Conservation (phyloP, 2,113 vertebrate genomes). For the Sciurus niger region DNA sequence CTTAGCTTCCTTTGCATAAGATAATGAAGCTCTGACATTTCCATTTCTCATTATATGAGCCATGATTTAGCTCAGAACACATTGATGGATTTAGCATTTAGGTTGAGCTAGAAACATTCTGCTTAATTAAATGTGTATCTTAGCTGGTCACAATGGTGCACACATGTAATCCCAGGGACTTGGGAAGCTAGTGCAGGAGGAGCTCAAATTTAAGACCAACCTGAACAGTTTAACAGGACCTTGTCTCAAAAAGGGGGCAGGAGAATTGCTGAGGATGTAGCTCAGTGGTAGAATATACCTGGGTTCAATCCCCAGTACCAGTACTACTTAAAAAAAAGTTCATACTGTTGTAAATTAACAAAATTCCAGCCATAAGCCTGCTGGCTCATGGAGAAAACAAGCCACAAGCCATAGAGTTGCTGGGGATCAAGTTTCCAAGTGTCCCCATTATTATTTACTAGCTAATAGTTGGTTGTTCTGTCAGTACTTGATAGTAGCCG, state of each 20-base stretch:
- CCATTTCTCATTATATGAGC: not conserved
- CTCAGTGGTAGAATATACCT: no score
- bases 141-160: no score
- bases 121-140: constrained; percentile 39
- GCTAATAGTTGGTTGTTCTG: not conserved
- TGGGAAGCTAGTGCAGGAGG: no score
- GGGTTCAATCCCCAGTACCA: no score
- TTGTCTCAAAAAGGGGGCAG: no score
- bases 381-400: not conserved
- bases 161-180: no score
- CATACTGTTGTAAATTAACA: not conserved
- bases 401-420: not conserved
- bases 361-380: not conserved
- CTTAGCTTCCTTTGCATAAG: not conserved
- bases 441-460: not conserved
- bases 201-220: no score
- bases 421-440: not conserved
- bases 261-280: no score
- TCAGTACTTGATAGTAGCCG: not conserved
- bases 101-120: not conserved
- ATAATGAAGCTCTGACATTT: constrained; percentile 4
- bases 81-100: not conserved
- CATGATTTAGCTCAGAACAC: not conserved
- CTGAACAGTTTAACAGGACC: no score
- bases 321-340: not conserved